Evolutionary conservation across 2,888 invertebrate species (phyloP).

Genomic region (Xestia xanthographa): DNA sequence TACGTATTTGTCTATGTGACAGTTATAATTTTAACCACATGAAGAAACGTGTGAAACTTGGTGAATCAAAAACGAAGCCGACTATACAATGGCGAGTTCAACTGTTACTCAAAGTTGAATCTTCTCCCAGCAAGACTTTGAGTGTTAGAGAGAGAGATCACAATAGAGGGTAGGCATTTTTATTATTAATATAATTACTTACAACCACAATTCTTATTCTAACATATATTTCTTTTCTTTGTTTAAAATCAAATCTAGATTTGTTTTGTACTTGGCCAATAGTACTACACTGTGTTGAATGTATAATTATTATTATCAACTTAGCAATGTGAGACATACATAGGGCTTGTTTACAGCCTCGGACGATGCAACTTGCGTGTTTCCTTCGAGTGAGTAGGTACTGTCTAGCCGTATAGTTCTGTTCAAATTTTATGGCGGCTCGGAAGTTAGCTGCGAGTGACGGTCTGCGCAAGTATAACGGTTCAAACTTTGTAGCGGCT

Average conservation of each 20-base stretch:
- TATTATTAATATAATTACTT: slow-evolving; percentile 2
- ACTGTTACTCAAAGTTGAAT: not conserved
- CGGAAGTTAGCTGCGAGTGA: not conserved
- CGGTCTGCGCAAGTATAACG: not conserved
- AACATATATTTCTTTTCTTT: not conserved
- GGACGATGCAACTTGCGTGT: not conserved
- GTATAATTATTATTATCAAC: not conserved
- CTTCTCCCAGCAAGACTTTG: not conserved
- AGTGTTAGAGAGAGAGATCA: slow-evolving; percentile 6
- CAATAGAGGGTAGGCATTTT: not conserved
- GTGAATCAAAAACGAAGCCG: not conserved
- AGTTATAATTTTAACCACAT: not conserved
- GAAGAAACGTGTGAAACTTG: not conserved
- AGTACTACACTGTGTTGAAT: not conserved
- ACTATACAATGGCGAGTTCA: not conserved
- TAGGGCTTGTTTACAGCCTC: not conserved
- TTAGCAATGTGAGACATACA: not conserved
- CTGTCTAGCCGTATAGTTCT: not conserved
- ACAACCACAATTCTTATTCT: slow-evolving; percentile 18
- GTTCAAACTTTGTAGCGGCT: not conserved
- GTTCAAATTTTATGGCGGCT: not conserved
- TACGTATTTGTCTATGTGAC: not conserved
- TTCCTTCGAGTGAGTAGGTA: not conserved
- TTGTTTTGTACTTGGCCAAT: slow-evolving; percentile 9
- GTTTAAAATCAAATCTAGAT: slow-evolving; percentile 2